Conservation (phyloP, 1,140 invertebrate species). For the Leptonema lineaticorne region DNA sequence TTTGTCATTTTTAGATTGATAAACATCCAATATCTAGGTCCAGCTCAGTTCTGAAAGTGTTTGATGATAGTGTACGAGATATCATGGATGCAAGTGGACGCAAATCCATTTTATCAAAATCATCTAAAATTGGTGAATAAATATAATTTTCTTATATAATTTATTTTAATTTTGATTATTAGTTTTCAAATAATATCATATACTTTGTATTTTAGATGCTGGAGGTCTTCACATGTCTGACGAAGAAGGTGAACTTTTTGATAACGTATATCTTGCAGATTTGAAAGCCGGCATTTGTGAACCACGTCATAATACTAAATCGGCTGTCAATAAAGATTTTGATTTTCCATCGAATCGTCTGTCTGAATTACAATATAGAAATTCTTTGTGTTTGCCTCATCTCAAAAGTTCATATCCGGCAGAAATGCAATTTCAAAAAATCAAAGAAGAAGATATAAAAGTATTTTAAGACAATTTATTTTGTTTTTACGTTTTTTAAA, state of each 20-base stretch:
- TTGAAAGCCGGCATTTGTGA: constrained; percentile 54
- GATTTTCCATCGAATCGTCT: constrained; percentile 40
- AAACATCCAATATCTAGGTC: neutral
- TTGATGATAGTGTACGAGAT: neutral
- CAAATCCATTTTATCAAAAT: neutral
- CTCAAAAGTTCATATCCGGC: constrained; percentile 86
- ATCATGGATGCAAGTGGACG: neutral
- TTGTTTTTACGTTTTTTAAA: constrained; percentile 16
- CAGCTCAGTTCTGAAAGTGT: neutral
- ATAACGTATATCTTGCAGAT: constrained; percentile 71
- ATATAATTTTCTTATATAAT: neutral
- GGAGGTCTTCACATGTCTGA: constrained; percentile 73
- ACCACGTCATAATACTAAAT: constrained; percentile 23
- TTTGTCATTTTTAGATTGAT: neutral
- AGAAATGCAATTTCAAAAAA: constrained; percentile 71
- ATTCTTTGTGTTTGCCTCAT: constrained; percentile 84
- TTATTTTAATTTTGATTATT: neutral
- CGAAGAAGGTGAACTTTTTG: constrained; percentile 79
- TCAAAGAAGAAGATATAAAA: constrained; percentile 76
- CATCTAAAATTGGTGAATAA: neutral
- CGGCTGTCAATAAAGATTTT: constrained; percentile 34
- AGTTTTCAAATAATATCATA: neutral
- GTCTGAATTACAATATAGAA: constrained; percentile 76
- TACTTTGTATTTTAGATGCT: constrained; percentile 44
- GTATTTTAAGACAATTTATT: constrained; percentile 49